Evolutionary conservation across 2,888 invertebrate species (phyloP).

Genomic region (Acrocyrtus sp.): DNA sequence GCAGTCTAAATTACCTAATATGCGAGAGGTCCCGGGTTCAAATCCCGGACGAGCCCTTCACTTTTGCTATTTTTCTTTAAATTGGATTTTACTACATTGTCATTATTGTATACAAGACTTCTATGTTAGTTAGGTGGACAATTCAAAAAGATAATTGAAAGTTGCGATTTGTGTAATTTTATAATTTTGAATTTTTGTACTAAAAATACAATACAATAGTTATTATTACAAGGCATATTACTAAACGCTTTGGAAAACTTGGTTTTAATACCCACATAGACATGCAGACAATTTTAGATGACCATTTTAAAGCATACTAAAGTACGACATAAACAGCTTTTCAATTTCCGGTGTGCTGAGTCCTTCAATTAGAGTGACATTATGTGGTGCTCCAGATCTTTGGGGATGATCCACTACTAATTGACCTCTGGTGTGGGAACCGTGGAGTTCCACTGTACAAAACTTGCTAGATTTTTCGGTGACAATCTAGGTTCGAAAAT

Average conservation of each 20-base stretch:
- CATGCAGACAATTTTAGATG: neutral
- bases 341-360: slow-evolving; percentile 55
- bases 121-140: no score
- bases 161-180: neutral
- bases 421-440: slow-evolving; percentile 66
- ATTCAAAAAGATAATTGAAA: neutral
- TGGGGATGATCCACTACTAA: slow-evolving; percentile 66
- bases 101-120: neutral
- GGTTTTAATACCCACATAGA: neutral
- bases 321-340: slow-evolving; percentile 49
- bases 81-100: neutral
- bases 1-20: no score
- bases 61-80: neutral
- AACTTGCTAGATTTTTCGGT: slow-evolving; percentile 3
- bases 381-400: slow-evolving; percentile 42
- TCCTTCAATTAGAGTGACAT: slow-evolving; percentile 57
- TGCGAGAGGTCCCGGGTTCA: slow-evolving; percentile 5
- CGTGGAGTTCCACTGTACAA: slow-evolving; percentile 66
- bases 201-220: neutral
- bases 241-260: neutral
- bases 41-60: slow-evolving; percentile 1
- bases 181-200: neutral
- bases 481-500: no score
- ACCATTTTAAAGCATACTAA: neutral
- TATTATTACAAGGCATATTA: neutral